Evolutionary conservation across 1,140 invertebrate species (phyloP).

Genomic region (Macrocentrus cingulum): DNA sequence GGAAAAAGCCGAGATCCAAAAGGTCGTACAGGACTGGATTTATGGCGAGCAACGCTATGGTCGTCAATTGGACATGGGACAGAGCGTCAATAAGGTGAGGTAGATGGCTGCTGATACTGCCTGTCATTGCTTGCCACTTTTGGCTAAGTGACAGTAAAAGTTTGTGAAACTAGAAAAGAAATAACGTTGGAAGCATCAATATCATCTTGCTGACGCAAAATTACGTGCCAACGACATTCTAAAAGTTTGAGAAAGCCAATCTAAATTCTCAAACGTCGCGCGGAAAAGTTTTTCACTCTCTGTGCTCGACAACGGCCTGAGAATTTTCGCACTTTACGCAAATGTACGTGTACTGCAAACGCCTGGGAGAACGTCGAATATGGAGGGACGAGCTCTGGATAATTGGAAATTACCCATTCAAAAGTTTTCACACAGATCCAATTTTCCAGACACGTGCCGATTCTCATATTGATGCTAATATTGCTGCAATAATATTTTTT

Average conservation of each 20-base stretch:
- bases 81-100: slow-evolving; percentile 62
- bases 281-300: neutral
- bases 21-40: slow-evolving; percentile 77
- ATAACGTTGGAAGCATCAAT: neutral
- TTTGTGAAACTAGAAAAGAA: neutral
- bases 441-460: slow-evolving; percentile 26
- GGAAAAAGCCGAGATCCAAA: slow-evolving; percentile 67
- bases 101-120: neutral
- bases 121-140: neutral
- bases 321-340: slow-evolving; percentile 20
- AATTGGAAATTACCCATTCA: slow-evolving; percentile 36
- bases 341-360: slow-evolving; percentile 10
- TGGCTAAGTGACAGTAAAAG: too few species aligned
- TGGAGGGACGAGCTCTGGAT: slow-evolving; percentile 17
- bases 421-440: slow-evolving; percentile 34
- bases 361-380: neutral
- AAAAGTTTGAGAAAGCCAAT: neutral
- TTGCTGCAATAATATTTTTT: slow-evolving; percentile 28
- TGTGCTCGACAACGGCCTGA: slow-evolving; percentile 2
- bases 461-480: slow-evolving; percentile 36
- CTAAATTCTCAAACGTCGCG: neutral
- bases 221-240: neutral
- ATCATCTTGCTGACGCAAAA: neutral
- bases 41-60: slow-evolving; percentile 67
- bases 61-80: slow-evolving; percentile 64